These are phyloP conservation scores for Carabus problematicus DNA, from an alignment of 2,888 invertebrate genomes.

Conservation along the genomic window DNA sequence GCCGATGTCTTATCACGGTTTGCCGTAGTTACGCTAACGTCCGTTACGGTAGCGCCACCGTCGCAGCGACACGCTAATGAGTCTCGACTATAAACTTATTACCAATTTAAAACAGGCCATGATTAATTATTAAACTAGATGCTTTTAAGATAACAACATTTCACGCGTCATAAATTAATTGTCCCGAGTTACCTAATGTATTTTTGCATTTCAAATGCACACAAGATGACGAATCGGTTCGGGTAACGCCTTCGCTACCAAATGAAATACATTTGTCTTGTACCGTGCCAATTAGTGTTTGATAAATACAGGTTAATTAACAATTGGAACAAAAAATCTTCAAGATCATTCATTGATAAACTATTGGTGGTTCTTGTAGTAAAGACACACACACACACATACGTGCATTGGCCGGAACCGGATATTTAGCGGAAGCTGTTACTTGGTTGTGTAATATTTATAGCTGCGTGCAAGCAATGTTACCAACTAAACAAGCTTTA, in stretches of 20 bases:
- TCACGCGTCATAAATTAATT: slow-evolving; percentile 43
- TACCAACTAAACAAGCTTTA: too few relatives aligned
- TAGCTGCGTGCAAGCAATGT: too few relatives aligned
- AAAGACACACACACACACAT: too few relatives aligned
- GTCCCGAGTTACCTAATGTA: slow-evolving; percentile 41
- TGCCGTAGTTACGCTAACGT: background rate
- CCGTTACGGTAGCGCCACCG: background rate
- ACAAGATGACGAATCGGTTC: slow-evolving; percentile 32
- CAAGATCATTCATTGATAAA: too few relatives aligned
- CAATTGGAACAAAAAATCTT: slow-evolving; percentile 2
- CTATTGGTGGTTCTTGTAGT: too few relatives aligned
- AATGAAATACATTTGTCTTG: slow-evolving; percentile 29
- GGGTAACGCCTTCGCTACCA: slow-evolving; percentile 22
- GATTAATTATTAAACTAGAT: slow-evolving; percentile 46
- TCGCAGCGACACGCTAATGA: slow-evolving; percentile 26
- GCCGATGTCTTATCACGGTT: background rate
- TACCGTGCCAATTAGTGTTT: background rate
- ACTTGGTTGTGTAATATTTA: too few relatives aligned
- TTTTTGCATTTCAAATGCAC: slow-evolving; percentile 40
- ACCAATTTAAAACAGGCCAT: slow-evolving; percentile 49
- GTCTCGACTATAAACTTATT: slow-evolving; percentile 44
- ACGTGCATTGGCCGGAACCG: too few relatives aligned
- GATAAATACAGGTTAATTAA: slow-evolving; percentile 14
- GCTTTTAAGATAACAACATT: slow-evolving; percentile 45
- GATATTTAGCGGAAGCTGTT: too few relatives aligned